Base-by-base conservation (phyloP, 2,113 vertebrate species). In the Harpagus bidentatus region DNA sequence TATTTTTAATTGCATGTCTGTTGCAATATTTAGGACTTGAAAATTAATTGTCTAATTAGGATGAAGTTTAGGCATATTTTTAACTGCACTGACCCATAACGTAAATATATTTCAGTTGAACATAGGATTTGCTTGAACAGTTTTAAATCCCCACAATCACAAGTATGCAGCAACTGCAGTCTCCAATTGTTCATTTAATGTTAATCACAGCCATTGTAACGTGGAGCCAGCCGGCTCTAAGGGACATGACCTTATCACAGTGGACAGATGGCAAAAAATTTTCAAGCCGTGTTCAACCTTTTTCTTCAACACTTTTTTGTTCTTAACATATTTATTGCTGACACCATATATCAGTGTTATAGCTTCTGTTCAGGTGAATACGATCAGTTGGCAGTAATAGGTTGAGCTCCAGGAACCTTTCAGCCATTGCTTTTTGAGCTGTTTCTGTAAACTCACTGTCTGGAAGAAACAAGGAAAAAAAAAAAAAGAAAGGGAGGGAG, bases 291-390 rank as follows among this genome's bases (percentile, higher is more conserved):
- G 88, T 92, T 96, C 88, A 82, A 79, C 86, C 61, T 77, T 93
- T 97, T 83, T 48, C 81, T 92, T 93, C 66, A 77, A 90, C 86
- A 58, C 61, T 72, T 92, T 95, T 96, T 95, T 93, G 73, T 95
- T 94, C 95, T 94, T 95, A 95, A 91, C 71, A 70, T 95, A 93
- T 96, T 97, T 97, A 94, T 87, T 78, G 85, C 92, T 94, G 88
- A 96, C 90, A 92, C 63, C 59, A 45, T 94, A 97, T 93, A 97
- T 97, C 88, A 96, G 14, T 40, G 74, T 94, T 96, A 89, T 43
- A 86, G 83, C 34, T 90, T 69, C 82, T 88, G 76, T 92, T 93
- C 92, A 97, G 90, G 88, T 97, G 93, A 90, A 95, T 80, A 67
- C 0, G 1, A 66, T 80, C 81, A 78, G 52, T 88, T 87, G 83